Conservation (phyloP, 2,888 invertebrate genomes). For the Masnerella sp. region DNA sequence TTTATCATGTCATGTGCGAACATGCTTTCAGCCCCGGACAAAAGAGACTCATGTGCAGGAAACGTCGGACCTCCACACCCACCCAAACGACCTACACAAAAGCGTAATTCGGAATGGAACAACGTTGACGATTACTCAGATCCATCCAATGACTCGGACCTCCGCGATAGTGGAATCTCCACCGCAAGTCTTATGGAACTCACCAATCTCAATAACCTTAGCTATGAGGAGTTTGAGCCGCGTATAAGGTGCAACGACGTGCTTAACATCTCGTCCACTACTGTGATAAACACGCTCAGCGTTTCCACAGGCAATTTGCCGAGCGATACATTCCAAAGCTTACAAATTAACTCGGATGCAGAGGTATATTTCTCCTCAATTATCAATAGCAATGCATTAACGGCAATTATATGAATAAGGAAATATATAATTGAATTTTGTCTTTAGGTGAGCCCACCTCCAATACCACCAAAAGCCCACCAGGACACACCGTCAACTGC, state of each 20-base stretch:
- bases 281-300: conserved; percentile 72
- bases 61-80: conserved; percentile 78
- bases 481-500: conserved; percentile 73
- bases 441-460: conserved; percentile 72
- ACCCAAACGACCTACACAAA: conserved; percentile 76
- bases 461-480: conserved; percentile 76
- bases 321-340: conserved; percentile 71
- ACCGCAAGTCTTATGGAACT: conserved; percentile 76
- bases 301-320: conserved; percentile 71
- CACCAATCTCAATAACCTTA: conserved; percentile 75
- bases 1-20: conserved; percentile 13
- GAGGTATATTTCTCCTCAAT: conserved; percentile 66
- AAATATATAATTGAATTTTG: neutral
- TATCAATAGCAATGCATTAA: no score
- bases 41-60: conserved; percentile 78
- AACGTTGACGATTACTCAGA: conserved; percentile 71
- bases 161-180: conserved; percentile 80
- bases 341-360: conserved; percentile 69
- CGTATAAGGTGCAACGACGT: conserved; percentile 75
- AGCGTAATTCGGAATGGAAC: conserved; percentile 73
- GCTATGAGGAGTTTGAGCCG: conserved; percentile 78
- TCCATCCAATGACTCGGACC: conserved; percentile 74
- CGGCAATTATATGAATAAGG: neutral
- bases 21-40: conserved; percentile 79
- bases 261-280: conserved; percentile 76